Conservation (phyloP, 2,113 vertebrate species). For the rabbit (Oryctolagus cuniculus) region mOryCun1.1 NC_091438.1:81285001-81285500, state of each 20-base stretch:
- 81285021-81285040: constrained; percentile 82
- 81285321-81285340: not conserved
- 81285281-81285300: not conserved
- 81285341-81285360: not conserved
- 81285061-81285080: constrained; percentile 76
- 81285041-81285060: constrained; percentile 77
- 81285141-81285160: constrained; percentile 70
- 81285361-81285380: not conserved
- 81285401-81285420: not conserved
- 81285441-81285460: not conserved
- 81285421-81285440: not conserved
- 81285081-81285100: constrained; percentile 45
- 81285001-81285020: constrained; percentile 54
- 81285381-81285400: not conserved
- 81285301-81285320: not conserved
- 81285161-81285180: not conserved
- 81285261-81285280: not conserved
- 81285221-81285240: not conserved
- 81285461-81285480: not conserved
- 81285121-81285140: not conserved
- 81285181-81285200: not conserved
- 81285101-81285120: constrained; percentile 46
- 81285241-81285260: not conserved
- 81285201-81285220: not conserved
- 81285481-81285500: not conserved